Evolutionary conservation across 2,888 invertebrate species (phyloP).

Genomic region (Drepana falcataria): DNA sequence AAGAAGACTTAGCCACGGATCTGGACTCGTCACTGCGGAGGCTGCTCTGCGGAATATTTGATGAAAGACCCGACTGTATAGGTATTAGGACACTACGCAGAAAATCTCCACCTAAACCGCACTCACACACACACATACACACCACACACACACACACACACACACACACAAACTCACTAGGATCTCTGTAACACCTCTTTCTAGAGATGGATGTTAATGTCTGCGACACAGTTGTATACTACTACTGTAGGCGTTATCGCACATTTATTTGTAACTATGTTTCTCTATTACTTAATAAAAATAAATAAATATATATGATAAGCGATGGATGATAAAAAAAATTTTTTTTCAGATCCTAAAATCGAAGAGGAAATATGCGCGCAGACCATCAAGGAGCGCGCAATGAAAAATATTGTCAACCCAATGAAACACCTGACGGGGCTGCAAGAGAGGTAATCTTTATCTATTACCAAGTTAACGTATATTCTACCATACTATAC

Average conservation of each 20-base stretch:
- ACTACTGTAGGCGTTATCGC: no score
- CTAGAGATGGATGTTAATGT: no score
- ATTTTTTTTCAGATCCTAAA: conserved; percentile 1
- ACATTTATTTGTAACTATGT: no score
- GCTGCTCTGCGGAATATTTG: conserved; percentile 30
- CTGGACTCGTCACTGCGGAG: conserved; percentile 37
- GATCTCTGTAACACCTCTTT: no score
- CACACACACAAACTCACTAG: no score
- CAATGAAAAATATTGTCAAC: conserved; percentile 43
- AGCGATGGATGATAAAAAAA: no score
- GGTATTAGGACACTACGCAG: background rate
- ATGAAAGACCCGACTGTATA: background rate
- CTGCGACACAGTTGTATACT: no score
- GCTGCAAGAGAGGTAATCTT: conserved; percentile 33
- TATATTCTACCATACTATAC: background rate
- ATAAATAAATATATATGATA: no score
- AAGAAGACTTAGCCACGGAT: conserved; percentile 28
- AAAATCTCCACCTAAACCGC: no score
- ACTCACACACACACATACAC: no score
- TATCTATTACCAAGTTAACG: background rate
- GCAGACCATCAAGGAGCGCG: conserved; percentile 40
- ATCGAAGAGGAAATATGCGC: background rate
- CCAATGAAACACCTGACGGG: conserved; percentile 39
- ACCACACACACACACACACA: no score
- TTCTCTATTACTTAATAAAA: no score